These are phyloP conservation scores for Aleadryas rufinucha DNA, from an alignment of 2,113 vertebrate species.

Conservation along the genomic window DNA sequence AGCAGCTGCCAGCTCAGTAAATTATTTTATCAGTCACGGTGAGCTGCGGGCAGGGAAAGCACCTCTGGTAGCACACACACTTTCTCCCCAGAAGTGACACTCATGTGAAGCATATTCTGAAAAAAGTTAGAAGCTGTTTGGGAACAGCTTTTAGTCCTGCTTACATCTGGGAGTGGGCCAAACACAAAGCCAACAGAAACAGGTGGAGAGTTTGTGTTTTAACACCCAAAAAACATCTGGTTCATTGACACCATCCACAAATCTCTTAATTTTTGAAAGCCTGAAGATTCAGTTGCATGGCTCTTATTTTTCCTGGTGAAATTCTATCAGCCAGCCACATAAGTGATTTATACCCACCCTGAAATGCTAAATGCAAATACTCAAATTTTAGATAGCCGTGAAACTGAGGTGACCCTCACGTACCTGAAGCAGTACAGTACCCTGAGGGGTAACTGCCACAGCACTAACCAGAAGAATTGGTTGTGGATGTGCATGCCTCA, in stretches of 20 bases:
- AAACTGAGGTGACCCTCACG: background rate
- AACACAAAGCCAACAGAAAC: background rate
- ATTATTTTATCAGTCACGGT: slow-evolving; percentile 61
- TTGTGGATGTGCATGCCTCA: background rate
- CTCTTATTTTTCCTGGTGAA: background rate
- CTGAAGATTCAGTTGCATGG: background rate
- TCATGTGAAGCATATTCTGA: background rate
- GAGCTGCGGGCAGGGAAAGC: slow-evolving; percentile 14
- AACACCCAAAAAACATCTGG: background rate
- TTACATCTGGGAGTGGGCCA: background rate
- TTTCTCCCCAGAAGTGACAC: background rate
- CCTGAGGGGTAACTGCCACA: background rate
- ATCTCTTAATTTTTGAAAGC: background rate
- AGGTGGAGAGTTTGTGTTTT: background rate
- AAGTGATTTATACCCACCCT: background rate
- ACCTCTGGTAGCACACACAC: background rate
- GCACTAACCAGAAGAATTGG: background rate
- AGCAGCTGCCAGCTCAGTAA: slow-evolving; percentile 49
- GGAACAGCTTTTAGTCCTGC: background rate
- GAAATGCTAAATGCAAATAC: background rate
- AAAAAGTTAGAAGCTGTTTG: background rate
- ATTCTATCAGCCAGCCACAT: background rate
- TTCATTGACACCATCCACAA: background rate
- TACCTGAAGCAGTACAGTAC: background rate
- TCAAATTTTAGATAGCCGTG: background rate